These are phyloP conservation scores for Ibidorhyncha struthersii DNA, from an alignment of 2,113 vertebrate species.

Conservation along the genomic window DNA sequence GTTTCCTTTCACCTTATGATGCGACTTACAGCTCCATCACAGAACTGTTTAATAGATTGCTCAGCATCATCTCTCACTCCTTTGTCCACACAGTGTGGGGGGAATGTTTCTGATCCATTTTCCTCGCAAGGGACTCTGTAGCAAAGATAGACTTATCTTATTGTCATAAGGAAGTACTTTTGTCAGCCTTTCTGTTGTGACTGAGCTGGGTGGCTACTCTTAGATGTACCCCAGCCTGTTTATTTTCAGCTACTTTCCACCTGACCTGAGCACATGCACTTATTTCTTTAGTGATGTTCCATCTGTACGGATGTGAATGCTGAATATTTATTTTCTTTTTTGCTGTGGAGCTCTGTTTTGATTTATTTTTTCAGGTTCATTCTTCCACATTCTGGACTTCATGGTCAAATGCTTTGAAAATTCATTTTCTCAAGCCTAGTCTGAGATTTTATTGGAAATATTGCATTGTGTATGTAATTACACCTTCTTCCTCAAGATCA, in stretches of 20 bases:
- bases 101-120: slow-evolving; percentile 34
- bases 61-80: slow-evolving; percentile 34
- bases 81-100: neutral
- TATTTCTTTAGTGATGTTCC: slow-evolving; percentile 3
- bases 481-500: neutral
- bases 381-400: slow-evolving; percentile 1
- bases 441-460: slow-evolving; percentile 16
- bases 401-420: neutral
- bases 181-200: neutral
- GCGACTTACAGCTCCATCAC: slow-evolving; percentile 8
- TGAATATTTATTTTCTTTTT: neutral
- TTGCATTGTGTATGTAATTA: neutral
- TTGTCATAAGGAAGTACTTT: neutral
- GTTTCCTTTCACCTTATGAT: slow-evolving; percentile 23
- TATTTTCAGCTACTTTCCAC: slow-evolving; percentile 45
- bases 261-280: slow-evolving; percentile 7
- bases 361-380: slow-evolving; percentile 2
- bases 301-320: neutral
- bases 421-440: slow-evolving; percentile 7
- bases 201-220: slow-evolving; percentile 20
- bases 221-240: neutral
- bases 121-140: neutral
- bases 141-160: neutral
- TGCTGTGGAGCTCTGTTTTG: neutral
- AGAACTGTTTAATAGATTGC: neutral